Conservation (phyloP, 1,140 invertebrate genomes). For the Trissolcus basalis region DNA sequence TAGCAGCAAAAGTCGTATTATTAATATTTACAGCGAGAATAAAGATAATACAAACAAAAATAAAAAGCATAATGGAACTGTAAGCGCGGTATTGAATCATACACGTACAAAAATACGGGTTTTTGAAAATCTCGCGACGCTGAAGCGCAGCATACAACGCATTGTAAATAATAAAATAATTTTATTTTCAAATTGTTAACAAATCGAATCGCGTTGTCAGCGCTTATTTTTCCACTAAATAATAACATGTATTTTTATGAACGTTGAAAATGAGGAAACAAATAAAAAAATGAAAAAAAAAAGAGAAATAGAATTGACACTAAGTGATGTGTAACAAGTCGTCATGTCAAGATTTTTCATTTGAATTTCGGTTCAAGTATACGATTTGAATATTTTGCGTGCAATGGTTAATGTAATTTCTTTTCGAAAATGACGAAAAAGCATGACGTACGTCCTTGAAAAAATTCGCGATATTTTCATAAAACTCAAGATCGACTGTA, state of each 20-base stretch:
- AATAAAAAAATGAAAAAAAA: slow-evolving; percentile 6
- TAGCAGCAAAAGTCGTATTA: slow-evolving; percentile 8
- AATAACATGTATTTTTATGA: slow-evolving; percentile 49
- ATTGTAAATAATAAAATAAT: slow-evolving; percentile 32
- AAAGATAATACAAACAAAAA: slow-evolving; percentile 30
- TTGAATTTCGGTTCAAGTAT: slow-evolving; percentile 1
- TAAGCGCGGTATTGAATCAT: slow-evolving; percentile 31
- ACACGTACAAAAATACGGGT: slow-evolving; percentile 30
- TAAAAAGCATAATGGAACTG: slow-evolving; percentile 20
- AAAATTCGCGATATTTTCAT: slow-evolving; percentile 46
- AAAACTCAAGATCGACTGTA: slow-evolving; percentile 27
- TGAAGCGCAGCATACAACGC: slow-evolving; percentile 18
- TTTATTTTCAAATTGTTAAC: slow-evolving; percentile 46
- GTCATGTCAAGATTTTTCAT: slow-evolving; percentile 29
- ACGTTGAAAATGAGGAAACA: slow-evolving; percentile 30
- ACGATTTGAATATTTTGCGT: not conserved
- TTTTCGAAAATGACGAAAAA: slow-evolving; percentile 2
- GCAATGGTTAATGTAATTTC: slow-evolving; percentile 18
- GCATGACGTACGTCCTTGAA: slow-evolving; percentile 4
- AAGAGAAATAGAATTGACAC: not conserved
- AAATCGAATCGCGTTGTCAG: slow-evolving; percentile 31
- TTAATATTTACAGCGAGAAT: slow-evolving; percentile 11
- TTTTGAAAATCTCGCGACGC: slow-evolving; percentile 53
- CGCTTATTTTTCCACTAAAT: slow-evolving; percentile 50
- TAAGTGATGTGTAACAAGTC: slow-evolving; percentile 7